Percentiles rank a stretch among this genome's conserved stretches.
These are phyloP conservation scores for Dolichomitus sp. DNA, from an alignment of 2,888 invertebrate genomes.

Conservation along the genomic window DNA sequence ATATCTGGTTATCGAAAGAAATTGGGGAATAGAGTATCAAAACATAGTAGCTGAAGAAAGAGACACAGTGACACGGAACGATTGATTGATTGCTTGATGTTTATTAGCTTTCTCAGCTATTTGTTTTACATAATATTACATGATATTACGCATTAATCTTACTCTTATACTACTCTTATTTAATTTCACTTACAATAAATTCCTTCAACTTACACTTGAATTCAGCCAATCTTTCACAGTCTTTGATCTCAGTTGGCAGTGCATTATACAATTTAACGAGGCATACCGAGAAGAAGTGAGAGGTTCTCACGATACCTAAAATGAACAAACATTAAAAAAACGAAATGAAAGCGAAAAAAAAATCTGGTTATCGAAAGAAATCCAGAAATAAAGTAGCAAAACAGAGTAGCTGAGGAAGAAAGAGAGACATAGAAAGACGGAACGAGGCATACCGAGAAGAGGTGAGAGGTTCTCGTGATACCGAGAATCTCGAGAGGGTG, in stretches of 20 bases:
- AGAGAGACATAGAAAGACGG: slow-evolving; percentile 19
- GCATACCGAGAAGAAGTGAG: slow-evolving; percentile 23
- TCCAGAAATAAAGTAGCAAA: background rate
- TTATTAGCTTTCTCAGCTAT: too few relatives aligned
- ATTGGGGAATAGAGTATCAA: background rate
- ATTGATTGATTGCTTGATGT: too few relatives aligned
- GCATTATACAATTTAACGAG: too few relatives aligned
- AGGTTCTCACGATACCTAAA: slow-evolving; percentile 8
- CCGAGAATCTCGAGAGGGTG: slow-evolving; percentile 19
- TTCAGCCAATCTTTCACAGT: too few relatives aligned
- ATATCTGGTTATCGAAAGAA: slow-evolving; percentile 26
- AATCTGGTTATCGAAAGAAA: slow-evolving; percentile 24
- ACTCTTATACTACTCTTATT: too few relatives aligned
- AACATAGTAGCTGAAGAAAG: background rate
- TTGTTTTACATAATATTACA: too few relatives aligned
- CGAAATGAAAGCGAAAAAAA: background rate
- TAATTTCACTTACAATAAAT: too few relatives aligned
- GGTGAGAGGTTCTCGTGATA: slow-evolving; percentile 36
- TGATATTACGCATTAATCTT: too few relatives aligned
- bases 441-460: slow-evolving; percentile 17
- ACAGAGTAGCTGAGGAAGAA: background rate
- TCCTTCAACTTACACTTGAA: too few relatives aligned
- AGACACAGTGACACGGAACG: slow-evolving; percentile 11
- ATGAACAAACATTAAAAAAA: background rate
- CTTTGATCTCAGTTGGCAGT: too few relatives aligned